A percentile compares a stretch with the other conserved stretches of the same genome.
These are phyloP conservation scores for Echinometra lucunter DNA, from an alignment of 53 echinoderm and acorn worm species.

Conservation along the genomic window DNA sequence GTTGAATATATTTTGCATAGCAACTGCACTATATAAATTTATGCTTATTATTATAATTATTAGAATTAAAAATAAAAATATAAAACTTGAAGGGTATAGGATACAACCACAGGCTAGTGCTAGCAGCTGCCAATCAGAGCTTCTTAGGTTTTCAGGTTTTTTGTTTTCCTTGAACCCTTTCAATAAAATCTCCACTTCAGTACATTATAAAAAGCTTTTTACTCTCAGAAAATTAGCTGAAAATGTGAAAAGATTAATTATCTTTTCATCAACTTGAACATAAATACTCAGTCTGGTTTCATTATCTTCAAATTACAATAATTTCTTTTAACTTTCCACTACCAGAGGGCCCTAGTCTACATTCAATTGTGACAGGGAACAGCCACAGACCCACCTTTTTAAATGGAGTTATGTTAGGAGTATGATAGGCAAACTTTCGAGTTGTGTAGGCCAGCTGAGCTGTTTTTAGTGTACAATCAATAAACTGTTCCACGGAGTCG, in stretches of 20 bases:
- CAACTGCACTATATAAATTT: too few relatives aligned
- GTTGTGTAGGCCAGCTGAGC: slow-evolving; percentile 65
- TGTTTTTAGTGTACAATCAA: slow-evolving; percentile 62
- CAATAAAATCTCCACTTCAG: too few relatives aligned
- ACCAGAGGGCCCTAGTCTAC: background rate
- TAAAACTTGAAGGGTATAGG: too few relatives aligned
- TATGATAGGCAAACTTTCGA: slow-evolving; percentile 49
- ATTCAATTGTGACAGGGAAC: background rate
- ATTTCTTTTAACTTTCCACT: background rate
- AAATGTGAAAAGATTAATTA: background rate
- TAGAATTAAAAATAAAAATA: too few relatives aligned
- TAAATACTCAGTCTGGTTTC: background rate
- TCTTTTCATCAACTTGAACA: background rate
- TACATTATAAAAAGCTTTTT: too few relatives aligned
- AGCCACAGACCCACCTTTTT: slow-evolving; percentile 55
- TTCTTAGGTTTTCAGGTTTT: too few relatives aligned
- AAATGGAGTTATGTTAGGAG: slow-evolving; percentile 40
- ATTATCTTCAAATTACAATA: background rate
- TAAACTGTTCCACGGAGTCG: slow-evolving; percentile 29
- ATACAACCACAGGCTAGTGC: too few relatives aligned
- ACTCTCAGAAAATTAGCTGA: background rate
- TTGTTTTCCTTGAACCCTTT: too few relatives aligned
- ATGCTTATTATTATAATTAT: too few relatives aligned
- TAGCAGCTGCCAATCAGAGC: too few relatives aligned
- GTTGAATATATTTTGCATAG: too few relatives aligned